Evolutionary conservation across 2,797 vertebrate genomes (phyloP), one percentile per base, ranked within the genome.

Genomic region (Poecilia velifera): DNA sequence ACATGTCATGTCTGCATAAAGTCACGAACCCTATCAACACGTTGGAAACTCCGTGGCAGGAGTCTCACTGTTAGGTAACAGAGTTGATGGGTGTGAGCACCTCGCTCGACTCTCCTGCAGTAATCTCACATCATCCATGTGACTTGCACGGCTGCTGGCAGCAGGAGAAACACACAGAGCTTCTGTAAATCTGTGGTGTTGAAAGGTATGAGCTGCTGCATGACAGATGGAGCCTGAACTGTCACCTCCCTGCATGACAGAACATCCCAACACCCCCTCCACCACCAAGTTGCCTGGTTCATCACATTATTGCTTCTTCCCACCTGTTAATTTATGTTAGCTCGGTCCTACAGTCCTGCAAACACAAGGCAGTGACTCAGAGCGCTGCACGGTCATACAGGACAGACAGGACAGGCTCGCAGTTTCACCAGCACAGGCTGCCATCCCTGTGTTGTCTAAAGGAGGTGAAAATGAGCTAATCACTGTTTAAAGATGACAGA

Each of bases 61-160:
- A 20, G 8, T 51, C 72, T 22, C 28, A 51, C 31, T 3, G 31
- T 64, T 36, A 8, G 16, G 59, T 36, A 64, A 36, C 16, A 64
- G 16, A 64, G 31, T 62, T 36, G 59, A 64, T 34, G 31, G 59
- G 59, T 64, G 59, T 7, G 16, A 85, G 83, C 59, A 77, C 79
- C 79, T 82, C 73, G 10, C 55, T 82, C 84, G 51, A 59, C 84
- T 85, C 77, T 64, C 71, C 83, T 78, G 2, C 82, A 87, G 89
- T 89, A 91, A 92, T 89, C 91, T 86, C 85, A 79, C 89, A 93
- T 92, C 89, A 93, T 91, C 93, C 88, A 90, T 79, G 72, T 72
- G 78, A 76, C 79, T 76, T 89, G 34, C 59, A 36, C 12, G n/a
- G 59, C 31, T 64, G 31, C 59, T 36, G 59, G 14, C 59, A 64